Evolutionary conservation across 2,113 vertebrate species (phyloP).

Genomic region (Kryptolebias marmoratus): DNA sequence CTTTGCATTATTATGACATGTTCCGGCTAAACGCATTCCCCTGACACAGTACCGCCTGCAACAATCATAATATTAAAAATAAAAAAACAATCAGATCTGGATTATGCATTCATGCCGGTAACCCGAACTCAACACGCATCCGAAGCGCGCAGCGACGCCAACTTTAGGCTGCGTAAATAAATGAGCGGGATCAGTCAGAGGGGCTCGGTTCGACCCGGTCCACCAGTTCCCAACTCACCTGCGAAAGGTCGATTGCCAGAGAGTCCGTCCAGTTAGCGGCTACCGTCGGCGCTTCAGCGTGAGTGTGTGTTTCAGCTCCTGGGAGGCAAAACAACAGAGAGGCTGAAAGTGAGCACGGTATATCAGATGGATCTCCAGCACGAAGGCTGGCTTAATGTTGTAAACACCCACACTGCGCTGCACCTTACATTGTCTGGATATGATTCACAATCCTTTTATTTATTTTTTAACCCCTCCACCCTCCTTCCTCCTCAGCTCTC

Average conservation of each 20-base stretch:
- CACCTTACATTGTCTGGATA: conserved; percentile 45
- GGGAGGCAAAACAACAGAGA: conserved; percentile 6
- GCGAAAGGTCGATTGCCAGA: conserved; percentile 87
- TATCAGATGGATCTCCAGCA: conserved; percentile 37
- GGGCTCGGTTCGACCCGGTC: neutral
- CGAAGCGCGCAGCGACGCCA: too few relatives aligned
- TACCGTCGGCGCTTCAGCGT: conserved; percentile 83
- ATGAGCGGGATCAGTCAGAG: neutral
- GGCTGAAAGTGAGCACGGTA: conserved; percentile 30
- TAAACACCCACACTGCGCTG: conserved; percentile 62
- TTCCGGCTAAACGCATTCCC: neutral
- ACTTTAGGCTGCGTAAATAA: too few relatives aligned
- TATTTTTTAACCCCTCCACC: neutral
- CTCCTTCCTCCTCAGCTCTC: conserved; percentile 10
- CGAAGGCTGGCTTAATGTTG: conserved; percentile 38
- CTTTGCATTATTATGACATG: conserved; percentile 24
- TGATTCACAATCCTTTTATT: conserved; percentile 35
- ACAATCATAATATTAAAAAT: too few relatives aligned
- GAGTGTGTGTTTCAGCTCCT: conserved; percentile 79
- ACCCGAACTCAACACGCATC: too few relatives aligned
- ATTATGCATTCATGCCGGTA: too few relatives aligned
- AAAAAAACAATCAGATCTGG: too few relatives aligned
- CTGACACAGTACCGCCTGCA: conserved; percentile 5
- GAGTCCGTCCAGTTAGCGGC: conserved; percentile 85
- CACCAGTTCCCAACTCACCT: conserved; percentile 67